A percentile compares a stretch with the other conserved stretches of the same genome.
These are phyloP conservation scores for Halocaridina rubra DNA, from an alignment of 2,888 invertebrate genomes.

Conservation along the genomic window DNA sequence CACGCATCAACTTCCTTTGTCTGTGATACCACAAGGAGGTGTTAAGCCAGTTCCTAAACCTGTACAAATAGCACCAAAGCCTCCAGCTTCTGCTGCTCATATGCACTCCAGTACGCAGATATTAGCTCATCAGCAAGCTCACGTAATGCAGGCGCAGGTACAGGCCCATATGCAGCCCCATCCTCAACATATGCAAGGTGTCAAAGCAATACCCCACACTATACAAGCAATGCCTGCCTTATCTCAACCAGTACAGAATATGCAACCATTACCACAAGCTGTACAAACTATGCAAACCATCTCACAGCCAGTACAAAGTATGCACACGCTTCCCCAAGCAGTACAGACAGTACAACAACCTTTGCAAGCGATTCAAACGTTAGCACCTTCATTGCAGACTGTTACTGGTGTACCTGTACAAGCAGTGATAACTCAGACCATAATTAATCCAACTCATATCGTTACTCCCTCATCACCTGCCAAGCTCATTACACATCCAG, in stretches of 20 bases:
- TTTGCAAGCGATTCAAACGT: conserved; percentile 21
- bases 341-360: conserved; percentile 31
- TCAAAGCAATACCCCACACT: conserved; percentile 49
- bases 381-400: not conserved
- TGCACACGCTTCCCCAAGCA: conserved; percentile 29
- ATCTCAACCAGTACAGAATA: conserved; percentile 42
- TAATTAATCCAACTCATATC: conserved; percentile 48
- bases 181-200: conserved; percentile 42
- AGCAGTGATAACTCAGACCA: conserved; percentile 52
- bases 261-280: conserved; percentile 47
- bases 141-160: conserved; percentile 37
- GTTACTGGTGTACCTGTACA: conserved; percentile 24
- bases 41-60: conserved; percentile 52
- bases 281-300: conserved; percentile 13
- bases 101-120: conserved; percentile 42
- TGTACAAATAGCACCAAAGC: conserved; percentile 63
- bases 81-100: conserved; percentile 36
- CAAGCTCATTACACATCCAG: conserved; percentile 56
- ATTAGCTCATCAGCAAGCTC: conserved; percentile 48
- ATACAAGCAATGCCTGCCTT: conserved; percentile 41
- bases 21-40: conserved; percentile 30
- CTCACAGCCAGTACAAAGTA: conserved; percentile 30
- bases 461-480: conserved; percentile 58
- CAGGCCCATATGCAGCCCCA: conserved; percentile 45
- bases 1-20: conserved; percentile 30